Evolutionary conservation across 2,888 invertebrate genomes (phyloP).

Genomic region (Metalampra italica): DNA sequence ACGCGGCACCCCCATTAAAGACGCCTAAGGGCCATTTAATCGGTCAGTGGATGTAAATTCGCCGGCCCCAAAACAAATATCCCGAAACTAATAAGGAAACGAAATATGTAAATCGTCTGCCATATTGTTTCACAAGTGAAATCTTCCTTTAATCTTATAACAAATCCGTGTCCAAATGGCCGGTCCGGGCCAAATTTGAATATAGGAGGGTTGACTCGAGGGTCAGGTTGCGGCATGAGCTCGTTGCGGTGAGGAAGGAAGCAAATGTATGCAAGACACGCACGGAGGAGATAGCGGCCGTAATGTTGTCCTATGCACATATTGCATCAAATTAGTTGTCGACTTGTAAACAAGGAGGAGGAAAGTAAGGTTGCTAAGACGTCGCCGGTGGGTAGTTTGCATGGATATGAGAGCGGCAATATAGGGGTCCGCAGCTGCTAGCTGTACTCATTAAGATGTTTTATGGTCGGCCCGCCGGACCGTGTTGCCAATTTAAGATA

Average conservation of each 20-base stretch:
- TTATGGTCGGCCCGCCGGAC: constrained; percentile 77
- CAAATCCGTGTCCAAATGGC: constrained; percentile 79
- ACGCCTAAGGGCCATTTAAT: constrained; percentile 79
- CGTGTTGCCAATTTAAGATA: constrained; percentile 78
- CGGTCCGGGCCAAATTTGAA: constrained; percentile 73
- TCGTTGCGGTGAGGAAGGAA: constrained; percentile 58
- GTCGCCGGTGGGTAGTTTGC: constrained; percentile 74
- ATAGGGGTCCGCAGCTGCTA: constrained; percentile 75
- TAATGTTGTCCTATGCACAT: constrained; percentile 79
- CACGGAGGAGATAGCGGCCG: constrained; percentile 71
- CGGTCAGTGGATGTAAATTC: constrained; percentile 79
- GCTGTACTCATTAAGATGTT: constrained; percentile 79
- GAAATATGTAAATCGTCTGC: constrained; percentile 78
- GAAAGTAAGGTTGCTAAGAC: constrained; percentile 74
- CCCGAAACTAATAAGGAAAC: constrained; percentile 79
- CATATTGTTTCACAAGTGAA: constrained; percentile 79
- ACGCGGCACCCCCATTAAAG: constrained; percentile 79
- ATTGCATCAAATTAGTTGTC: constrained; percentile 80
- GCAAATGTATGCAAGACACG: constrained; percentile 77
- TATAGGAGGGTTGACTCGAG: constrained; percentile 69
- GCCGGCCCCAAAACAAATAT: constrained; percentile 77
- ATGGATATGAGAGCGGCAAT: constrained; percentile 78
- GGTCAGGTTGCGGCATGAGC: constrained; percentile 57
- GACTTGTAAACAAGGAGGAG: constrained; percentile 75
- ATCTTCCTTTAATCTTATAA: constrained; percentile 80